Base-by-base conservation (phyloP, 2,113 vertebrate species). In the Bostrychus sinensis region DNA sequence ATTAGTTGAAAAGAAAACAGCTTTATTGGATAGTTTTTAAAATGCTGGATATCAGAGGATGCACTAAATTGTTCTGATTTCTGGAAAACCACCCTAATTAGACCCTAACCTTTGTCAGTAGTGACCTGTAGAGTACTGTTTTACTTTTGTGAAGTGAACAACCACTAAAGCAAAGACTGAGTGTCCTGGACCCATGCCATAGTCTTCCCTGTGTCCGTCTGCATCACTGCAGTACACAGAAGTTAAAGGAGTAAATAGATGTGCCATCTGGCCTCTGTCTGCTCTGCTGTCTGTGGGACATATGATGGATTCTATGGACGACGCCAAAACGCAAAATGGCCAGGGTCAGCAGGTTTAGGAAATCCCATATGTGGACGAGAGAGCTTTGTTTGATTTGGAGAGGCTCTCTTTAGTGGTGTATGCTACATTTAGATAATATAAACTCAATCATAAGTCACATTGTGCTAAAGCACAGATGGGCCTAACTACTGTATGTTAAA, bases 211-310 rank as follows among this genome's bases (percentile, higher is more conserved):
- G n/a, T n/a, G n/a, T n/a, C 59, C 66, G 46, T 34, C 62, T 76
- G 46, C 12, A 14, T 76, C 76, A 66, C 75, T 74, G 51, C 61
- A 69, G 60, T 56, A 67, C 37, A 67, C 77, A 55, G 12, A 28
- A 73, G 70, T 74, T 75, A 83, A 79, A 77, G 73, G 39, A 81
- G 73, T 70, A 87, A 83, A 87, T 88, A 87, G 79, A 83, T 83
- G 63, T 19, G 12, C 83, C 88, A 87, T 88, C 83, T 89, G 88
- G 84, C 70, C 58, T 75, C 73, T 70, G 83, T 87, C 86, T 87
- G 78, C 86, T 77, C 63, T 38, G 75, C 74, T 65, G 81, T 87
- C 83, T 88, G 79, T 58, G 73, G 77, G 83, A 72, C 72, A 70
- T 60, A 71, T 87, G 83, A 89, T 77, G 79, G 77, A 86, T 88